A percentile compares a stretch with the other conserved stretches of the same genome.
Evolutionary conservation across 2,113 vertebrate genomes (phyloP).

Genomic region (Eptesicus fuscus): DNA sequence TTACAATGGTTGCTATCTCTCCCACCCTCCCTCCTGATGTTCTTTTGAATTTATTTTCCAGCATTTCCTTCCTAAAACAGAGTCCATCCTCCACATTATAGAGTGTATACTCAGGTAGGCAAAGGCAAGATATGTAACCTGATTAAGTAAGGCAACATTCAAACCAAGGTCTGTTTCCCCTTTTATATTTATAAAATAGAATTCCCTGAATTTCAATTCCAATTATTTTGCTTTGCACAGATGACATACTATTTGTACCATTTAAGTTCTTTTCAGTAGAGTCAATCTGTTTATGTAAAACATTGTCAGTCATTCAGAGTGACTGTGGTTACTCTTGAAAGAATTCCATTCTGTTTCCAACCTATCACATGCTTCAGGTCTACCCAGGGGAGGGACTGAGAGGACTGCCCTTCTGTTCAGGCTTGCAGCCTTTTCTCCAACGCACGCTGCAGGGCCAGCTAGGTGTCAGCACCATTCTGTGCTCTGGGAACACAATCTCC

Average conservation of each 20-base stretch:
- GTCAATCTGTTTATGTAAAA: constrained; percentile 14
- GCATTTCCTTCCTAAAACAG: constrained; percentile 27
- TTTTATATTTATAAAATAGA: neutral
- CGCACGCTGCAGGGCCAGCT: neutral
- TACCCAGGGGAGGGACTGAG: neutral
- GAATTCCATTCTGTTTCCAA: neutral
- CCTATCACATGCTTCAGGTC: neutral
- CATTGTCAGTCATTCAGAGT: neutral
- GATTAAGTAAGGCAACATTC: constrained; percentile 7
- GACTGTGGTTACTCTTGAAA: neutral
- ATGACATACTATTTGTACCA: neutral
- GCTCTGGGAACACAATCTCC: neutral
- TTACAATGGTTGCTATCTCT: neutral
- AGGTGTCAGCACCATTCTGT: neutral
- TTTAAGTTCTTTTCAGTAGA: neutral
- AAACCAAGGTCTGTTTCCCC: neutral
- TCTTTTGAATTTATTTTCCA: neutral
- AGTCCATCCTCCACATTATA: neutral
- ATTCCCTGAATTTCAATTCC: neutral
- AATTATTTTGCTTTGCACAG: constrained; percentile 32
- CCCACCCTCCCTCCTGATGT: neutral
- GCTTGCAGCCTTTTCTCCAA: neutral
- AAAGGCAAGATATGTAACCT: neutral
- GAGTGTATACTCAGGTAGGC: neutral
- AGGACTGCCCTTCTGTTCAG: neutral